phyloP scores from a whole-genome alignment of 2,888 invertebrate genomes.

The Nephrotoma flavescens region DNA sequence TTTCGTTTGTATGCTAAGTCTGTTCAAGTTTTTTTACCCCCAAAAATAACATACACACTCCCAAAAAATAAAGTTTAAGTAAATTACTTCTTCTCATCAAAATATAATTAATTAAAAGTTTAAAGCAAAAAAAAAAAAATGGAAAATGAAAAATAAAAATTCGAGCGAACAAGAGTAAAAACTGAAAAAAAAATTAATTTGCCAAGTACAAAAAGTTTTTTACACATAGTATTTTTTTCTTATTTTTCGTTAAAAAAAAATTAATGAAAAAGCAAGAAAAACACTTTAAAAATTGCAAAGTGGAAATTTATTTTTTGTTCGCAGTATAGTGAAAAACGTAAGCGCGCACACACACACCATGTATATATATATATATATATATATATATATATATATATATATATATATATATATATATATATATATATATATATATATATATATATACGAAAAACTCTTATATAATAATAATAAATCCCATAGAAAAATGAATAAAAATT shows the following conservation, averaged over 20 bases:
- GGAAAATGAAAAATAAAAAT: not conserved
- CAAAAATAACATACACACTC: not conserved
- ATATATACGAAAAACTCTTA: not conserved
- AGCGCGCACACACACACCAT: not conserved
- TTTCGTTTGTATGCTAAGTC: not conserved
- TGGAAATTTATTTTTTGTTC: not conserved
- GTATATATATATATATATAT: too few species aligned
- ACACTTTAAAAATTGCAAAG: not conserved
- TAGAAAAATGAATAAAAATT: not conserved
- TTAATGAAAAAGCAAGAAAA: not conserved
- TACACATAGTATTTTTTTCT: not conserved
- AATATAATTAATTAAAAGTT: not conserved
- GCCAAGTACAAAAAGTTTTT: not conserved
- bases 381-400: too few species aligned
- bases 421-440: too few species aligned
- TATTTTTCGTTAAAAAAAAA: not conserved
- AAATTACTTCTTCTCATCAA: not conserved
- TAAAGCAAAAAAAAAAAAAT: not conserved
- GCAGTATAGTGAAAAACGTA: not conserved
- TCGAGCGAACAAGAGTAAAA: not conserved
- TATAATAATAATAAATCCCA: not conserved
- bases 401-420: too few species aligned
- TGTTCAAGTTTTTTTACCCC: not conserved
- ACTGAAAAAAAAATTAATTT: not conserved
- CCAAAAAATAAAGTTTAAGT: not conserved